Conservation (phyloP, 2,888 invertebrate species). For the Incurvaria masculella region DNA sequence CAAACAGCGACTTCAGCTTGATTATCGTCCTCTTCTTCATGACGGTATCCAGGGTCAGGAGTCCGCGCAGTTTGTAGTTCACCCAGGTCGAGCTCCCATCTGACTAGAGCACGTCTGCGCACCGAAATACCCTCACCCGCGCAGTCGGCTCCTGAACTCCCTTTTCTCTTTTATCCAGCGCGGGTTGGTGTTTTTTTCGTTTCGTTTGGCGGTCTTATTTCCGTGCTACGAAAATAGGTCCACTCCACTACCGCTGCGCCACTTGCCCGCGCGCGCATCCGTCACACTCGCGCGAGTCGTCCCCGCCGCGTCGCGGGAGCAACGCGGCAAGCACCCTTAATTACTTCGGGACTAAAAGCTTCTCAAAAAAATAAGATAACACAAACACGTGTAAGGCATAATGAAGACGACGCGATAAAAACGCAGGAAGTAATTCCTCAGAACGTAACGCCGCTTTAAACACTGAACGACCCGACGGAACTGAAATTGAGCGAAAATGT, state of each 20-base stretch:
- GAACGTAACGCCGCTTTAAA: background rate
- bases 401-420: background rate
- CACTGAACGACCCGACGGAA: background rate
- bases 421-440: background rate
- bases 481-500: background rate
- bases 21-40: conserved; percentile 52
- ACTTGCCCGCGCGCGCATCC: conserved; percentile 46
- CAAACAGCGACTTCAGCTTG: conserved; percentile 45
- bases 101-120: conserved; percentile 28
- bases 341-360: background rate
- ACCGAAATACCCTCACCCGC: conserved; percentile 47
- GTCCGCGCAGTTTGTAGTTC: background rate
- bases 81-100: conserved; percentile 35
- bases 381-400: background rate
- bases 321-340: background rate
- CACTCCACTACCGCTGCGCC: conserved; percentile 28
- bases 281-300: too few species aligned
- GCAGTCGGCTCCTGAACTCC: conserved; percentile 43
- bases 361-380: background rate
- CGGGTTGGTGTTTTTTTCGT: conserved; percentile 41
- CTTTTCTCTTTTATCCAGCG: conserved; percentile 29
- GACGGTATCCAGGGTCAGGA: conserved; percentile 16
- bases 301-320: background rate
- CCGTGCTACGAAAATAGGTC: conserved; percentile 56
- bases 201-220: conserved; percentile 56